Conservation (phyloP, 2,113 vertebrate species). For the Hippocampus guttulatus region DNA sequence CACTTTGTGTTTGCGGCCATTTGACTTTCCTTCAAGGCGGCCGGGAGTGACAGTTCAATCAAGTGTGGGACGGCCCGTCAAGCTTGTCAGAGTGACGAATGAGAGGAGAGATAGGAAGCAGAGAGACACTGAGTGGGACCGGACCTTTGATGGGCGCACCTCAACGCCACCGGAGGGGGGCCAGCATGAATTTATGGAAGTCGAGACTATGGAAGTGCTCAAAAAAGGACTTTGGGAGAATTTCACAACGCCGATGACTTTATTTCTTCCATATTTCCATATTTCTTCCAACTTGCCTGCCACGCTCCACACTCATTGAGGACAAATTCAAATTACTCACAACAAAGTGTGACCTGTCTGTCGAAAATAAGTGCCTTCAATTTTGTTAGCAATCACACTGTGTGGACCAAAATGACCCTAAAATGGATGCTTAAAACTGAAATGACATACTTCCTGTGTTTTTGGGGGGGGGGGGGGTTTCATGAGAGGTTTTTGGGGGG, state of each 20-base stretch:
- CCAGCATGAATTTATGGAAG: not conserved
- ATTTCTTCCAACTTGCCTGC: not conserved
- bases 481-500: not conserved
- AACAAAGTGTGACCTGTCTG: too few species aligned
- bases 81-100: slow-evolving; percentile 61
- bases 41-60: slow-evolving; percentile 62
- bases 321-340: not conserved
- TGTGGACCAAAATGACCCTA: too few species aligned
- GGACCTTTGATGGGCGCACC: slow-evolving; percentile 58
- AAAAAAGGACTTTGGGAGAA: not conserved
- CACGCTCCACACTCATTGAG: not conserved
- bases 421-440: not conserved
- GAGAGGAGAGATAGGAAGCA: slow-evolving; percentile 59
- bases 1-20: not conserved
- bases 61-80: slow-evolving; percentile 53
- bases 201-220: slow-evolving; percentile 30
- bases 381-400: too few species aligned
- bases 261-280: too few species aligned
- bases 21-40: slow-evolving; percentile 50
- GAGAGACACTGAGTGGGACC: slow-evolving; percentile 52
- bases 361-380: too few species aligned
- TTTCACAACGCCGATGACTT: not conserved
- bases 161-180: slow-evolving; percentile 8
- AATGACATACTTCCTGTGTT: not conserved
- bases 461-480: too few species aligned